Percentiles rank a stretch among this genome's conserved stretches.
These are phyloP conservation scores for Archocentrus centrarchus DNA, from an alignment of 2,113 vertebrate genomes.

Conservation along the genomic window DNA sequence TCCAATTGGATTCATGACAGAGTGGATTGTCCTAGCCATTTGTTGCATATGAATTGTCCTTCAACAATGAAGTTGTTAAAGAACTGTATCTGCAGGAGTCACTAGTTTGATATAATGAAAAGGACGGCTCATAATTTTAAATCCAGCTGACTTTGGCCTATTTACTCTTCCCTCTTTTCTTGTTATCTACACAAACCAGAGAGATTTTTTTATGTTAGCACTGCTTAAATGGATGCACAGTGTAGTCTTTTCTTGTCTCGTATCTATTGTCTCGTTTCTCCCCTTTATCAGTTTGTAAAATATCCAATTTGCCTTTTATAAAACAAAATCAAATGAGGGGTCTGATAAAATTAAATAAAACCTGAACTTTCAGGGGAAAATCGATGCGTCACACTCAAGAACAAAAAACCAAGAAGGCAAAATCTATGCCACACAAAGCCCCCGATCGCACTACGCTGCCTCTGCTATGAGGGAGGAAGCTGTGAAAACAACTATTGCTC, in stretches of 20 bases:
- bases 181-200: not conserved
- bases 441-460: not conserved
- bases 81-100: not conserved
- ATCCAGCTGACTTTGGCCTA: not conserved
- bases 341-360: not conserved
- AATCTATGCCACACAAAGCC: not conserved
- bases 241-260: not conserved
- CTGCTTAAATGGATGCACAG: not conserved
- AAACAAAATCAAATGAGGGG: not conserved
- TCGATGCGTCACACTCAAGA: not conserved
- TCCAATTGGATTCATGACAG: not conserved
- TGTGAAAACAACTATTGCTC: not conserved
- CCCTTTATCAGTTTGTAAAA: not conserved
- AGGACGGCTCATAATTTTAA: not conserved
- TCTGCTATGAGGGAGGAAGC: not conserved
- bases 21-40: not conserved
- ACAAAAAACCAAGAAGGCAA: not conserved
- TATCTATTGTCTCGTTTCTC: not conserved
- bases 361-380: not conserved
- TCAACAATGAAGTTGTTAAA: constrained; percentile 15
- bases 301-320: not conserved
- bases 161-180: not conserved
- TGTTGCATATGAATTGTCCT: constrained; percentile 13
- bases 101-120: not conserved
- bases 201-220: not conserved